Evolutionary conservation across 2,113 vertebrate genomes (phyloP), one percentile per base, ranked within the genome.

Genomic region (Phasianus colchicus): DNA sequence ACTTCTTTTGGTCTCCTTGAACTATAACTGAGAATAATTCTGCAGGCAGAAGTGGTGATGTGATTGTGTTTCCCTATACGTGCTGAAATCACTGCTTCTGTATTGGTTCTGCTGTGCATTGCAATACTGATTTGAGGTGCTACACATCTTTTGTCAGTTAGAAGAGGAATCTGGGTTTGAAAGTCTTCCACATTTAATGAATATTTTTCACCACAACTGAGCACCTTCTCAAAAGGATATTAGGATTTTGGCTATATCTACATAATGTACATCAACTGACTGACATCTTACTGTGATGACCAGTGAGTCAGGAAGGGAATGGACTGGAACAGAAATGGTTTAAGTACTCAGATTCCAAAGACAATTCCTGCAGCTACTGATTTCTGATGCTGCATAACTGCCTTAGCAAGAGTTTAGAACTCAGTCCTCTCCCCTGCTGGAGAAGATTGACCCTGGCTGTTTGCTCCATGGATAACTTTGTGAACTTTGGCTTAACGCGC

Each of bases 231-330:
- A 21, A 18, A 88, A 75, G 18, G 40, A 30, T 69, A 38, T 10
- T 30, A 48, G 67, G 18, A 36, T 47, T 73, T 76, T 38, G n/a
- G 48, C 22, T 18, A 32, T 24, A 36, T 6, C 13, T 29, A 34
- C 25, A 61, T 30, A 8, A 4, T 0, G 1, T 69, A 40, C 0
- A 0, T 2, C 15, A 12, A 42, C 64, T 58, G 30, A 13, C 36
- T 75, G 57, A 71, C 15, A 5, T 15, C 52, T 27, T 57, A 4
- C 52, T 25, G 8, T 13, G 8, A 70, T 16, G 76, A 12, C 19
- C 7, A 1, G 0, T 0, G 52, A 21, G 27, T 64, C n/a, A 74
- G 60, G 30, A 88, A 47, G 21, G 50, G 42, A 38, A 29, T 2
- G 15, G 24, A 13, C 60, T 34, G n/a, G 12, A 79, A 36, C 34